phyloP scores from a whole-genome alignment of 1,140 invertebrate genomes.

The Drosophila tani region DNA sequence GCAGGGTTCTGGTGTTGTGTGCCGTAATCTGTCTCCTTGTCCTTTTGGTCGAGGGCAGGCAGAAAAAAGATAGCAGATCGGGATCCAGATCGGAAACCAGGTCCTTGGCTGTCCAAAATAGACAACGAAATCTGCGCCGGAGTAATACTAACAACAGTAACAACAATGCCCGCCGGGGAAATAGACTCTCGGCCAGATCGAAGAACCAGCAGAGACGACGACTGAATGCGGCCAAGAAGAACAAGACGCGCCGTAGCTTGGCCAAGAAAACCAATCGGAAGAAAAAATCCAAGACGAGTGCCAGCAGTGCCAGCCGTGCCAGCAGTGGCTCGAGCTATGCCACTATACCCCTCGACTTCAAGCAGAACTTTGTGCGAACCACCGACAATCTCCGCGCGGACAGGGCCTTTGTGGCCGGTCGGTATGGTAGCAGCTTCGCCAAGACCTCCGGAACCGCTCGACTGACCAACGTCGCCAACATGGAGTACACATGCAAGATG shows the following conservation, averaged over 20 bases:
- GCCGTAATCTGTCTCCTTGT: slow-evolving; percentile 33
- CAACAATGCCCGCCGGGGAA: slow-evolving; percentile 3
- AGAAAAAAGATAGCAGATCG: slow-evolving; percentile 1
- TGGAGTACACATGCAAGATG: slow-evolving; percentile 49
- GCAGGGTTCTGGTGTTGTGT: slow-evolving; percentile 30
- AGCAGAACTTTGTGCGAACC: slow-evolving; percentile 37
- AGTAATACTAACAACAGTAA: background rate
- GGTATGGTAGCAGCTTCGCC: slow-evolving; percentile 33
- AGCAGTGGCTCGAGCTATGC: slow-evolving; percentile 6
- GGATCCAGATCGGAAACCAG: slow-evolving; percentile 11
- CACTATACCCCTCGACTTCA: slow-evolving; percentile 31
- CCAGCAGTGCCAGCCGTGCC: background rate
- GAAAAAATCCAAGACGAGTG: background rate
- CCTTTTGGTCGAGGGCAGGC: slow-evolving; percentile 30
- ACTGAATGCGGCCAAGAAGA: slow-evolving; percentile 23
- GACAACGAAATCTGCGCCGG: background rate
- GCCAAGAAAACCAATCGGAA: slow-evolving; percentile 9
- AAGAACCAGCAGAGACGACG: background rate
- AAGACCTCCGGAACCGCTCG: slow-evolving; percentile 10
- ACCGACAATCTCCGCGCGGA: slow-evolving; percentile 30
- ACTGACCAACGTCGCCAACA: slow-evolving; percentile 23
- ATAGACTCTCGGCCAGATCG: slow-evolving; percentile 2
- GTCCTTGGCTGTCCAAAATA: slow-evolving; percentile 3
- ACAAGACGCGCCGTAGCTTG: background rate
- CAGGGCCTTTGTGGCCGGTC: slow-evolving; percentile 25